Evolutionary conservation across 92 coral and sea anemone genomes (phyloP).

Genomic region (Palythoa caribaeorum): DNA sequence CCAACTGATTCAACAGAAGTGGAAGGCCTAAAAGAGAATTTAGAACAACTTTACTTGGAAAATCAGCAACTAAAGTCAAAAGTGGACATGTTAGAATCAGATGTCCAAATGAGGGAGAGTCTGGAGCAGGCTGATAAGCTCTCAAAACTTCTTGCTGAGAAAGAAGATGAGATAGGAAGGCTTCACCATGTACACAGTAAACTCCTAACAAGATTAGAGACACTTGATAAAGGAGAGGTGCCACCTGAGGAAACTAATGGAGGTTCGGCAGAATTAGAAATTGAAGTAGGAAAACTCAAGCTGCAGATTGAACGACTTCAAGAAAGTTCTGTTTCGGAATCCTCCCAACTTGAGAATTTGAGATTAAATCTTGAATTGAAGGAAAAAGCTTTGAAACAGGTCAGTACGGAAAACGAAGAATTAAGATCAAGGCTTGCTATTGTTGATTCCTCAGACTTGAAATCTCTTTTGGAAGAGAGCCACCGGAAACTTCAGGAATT

Average conservation of each 20-base stretch:
- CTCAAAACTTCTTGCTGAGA: conserved; percentile 75
- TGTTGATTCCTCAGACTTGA: conserved; percentile 78
- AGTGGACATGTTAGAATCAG: conserved; percentile 41
- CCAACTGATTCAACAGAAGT: conserved; percentile 3
- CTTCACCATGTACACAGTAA: conserved; percentile 75
- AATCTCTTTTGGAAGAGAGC: conserved; percentile 82
- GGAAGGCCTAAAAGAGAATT: conserved; percentile 45
- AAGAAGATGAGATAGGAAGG: conserved; percentile 81
- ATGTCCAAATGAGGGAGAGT: conserved; percentile 71
- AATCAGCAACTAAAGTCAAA: conserved; percentile 58
- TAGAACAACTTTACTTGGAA: conserved; percentile 71
- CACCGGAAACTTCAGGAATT: conserved; percentile 78
- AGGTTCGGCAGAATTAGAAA: conserved; percentile 74
- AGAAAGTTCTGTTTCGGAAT: conserved; percentile 73
- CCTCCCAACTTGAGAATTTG: conserved; percentile 80
- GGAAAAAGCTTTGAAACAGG: conserved; percentile 76
- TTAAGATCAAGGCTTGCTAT: conserved; percentile 67
- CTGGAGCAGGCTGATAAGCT: conserved; percentile 84
- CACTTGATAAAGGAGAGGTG: conserved; percentile 75
- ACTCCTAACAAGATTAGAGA: conserved; percentile 77
- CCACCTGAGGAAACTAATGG: conserved; percentile 82
- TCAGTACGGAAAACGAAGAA: conserved; percentile 81
- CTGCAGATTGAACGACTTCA: conserved; percentile 62
- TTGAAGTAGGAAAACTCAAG: conserved; percentile 70
- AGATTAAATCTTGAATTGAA: conserved; percentile 74